Conservation (phyloP, 2,113 vertebrate genomes). For the Etheostoma spectabile region DNA sequence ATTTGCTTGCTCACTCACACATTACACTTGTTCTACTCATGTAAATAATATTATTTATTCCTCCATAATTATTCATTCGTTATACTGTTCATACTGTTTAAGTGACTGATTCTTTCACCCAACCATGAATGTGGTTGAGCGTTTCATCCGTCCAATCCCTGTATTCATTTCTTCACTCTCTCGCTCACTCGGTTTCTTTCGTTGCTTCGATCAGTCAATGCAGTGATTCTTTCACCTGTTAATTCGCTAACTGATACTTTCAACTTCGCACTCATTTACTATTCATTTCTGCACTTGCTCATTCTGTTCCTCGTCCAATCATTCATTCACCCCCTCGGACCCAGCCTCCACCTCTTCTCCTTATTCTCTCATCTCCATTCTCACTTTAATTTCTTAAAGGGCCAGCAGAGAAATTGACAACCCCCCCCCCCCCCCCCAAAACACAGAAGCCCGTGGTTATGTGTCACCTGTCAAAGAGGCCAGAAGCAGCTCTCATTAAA, state of each 20-base stretch:
- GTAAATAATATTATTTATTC: not conserved
- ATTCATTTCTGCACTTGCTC: conserved; percentile 61
- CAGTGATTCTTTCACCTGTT: conserved; percentile 37
- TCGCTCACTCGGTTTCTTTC: not conserved
- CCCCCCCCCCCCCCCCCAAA: conserved; percentile 16
- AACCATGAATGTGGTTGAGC: not conserved
- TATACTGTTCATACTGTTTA: not conserved
- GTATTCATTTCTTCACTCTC: not conserved
- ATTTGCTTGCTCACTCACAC: not conserved
- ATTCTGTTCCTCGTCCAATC: conserved; percentile 48
- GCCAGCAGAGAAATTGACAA: conserved; percentile 47
- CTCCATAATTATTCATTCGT: not conserved
- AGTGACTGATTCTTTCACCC: not conserved
- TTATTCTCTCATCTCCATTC: conserved; percentile 8
- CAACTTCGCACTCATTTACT: conserved; percentile 39
- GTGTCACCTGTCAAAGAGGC: conserved; percentile 59
- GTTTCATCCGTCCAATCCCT: conserved; percentile 3
- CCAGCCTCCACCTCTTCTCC: conserved; percentile 13
- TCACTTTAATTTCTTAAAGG: conserved; percentile 74
- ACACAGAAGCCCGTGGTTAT: conserved; percentile 52
- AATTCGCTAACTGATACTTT: conserved; percentile 34
- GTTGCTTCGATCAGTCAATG: conserved; percentile 5
- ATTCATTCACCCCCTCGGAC: not conserved
- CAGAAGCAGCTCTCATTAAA: conserved; percentile 73
- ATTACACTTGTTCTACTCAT: not conserved